Percentiles rank a stretch among this genome's conserved stretches.
These are phyloP conservation scores for Zosterops pallidus DNA, from an alignment of 2,113 vertebrate species.

Conservation along the genomic window DNA sequence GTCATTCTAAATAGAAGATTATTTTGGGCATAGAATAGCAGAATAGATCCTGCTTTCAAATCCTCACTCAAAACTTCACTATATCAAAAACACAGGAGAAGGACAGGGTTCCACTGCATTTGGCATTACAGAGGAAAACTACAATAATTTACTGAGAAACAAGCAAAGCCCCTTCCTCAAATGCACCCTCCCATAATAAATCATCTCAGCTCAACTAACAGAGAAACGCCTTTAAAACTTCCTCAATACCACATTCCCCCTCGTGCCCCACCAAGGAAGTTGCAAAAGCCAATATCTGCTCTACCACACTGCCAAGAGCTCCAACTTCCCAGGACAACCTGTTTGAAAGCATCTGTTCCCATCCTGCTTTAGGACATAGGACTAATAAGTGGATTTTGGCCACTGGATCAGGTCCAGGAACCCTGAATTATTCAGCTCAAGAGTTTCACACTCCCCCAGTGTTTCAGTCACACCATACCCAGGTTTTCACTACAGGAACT, in stretches of 20 bases:
- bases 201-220: not conserved
- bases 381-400: not conserved
- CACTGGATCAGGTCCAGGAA: not conserved
- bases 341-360: not conserved
- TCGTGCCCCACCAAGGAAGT: rapidly evolving
- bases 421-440: not conserved
- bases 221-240: not conserved
- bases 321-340: not conserved
- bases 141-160: not conserved
- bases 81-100: not conserved
- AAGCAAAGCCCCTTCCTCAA: not conserved
- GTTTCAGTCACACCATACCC: not conserved
- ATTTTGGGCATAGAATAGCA: not conserved
- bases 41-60: not conserved
- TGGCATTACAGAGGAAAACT: not conserved
- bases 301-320: not conserved
- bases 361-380: not conserved
- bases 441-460: not conserved
- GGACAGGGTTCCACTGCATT: not conserved
- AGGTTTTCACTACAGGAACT: rapidly evolving
- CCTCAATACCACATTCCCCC: not conserved
- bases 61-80: not conserved
- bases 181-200: not conserved
- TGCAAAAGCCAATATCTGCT: not conserved
- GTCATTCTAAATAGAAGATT: not conserved